Evolutionary conservation across 2,113 vertebrate genomes (phyloP), one percentile per base, ranked within the genome.

Genomic region (Scortum barcoo): DNA sequence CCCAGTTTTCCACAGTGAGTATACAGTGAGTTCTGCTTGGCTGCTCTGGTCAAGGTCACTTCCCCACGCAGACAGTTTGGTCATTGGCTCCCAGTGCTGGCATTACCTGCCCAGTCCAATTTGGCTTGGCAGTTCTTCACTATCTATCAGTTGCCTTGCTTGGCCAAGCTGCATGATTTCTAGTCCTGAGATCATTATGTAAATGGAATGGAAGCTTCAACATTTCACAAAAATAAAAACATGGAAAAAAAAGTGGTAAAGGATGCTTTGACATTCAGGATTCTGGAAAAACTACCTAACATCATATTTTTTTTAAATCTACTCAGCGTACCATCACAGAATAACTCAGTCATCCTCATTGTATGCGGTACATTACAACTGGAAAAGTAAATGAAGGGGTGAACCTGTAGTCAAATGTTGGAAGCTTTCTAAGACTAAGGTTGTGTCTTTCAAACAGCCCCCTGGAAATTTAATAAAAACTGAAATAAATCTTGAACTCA

Each of bases 41-140:
- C 86, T 81, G 89, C 76, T 69, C 48, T 74, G 33, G 66, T 79
- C 72, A 90, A 91, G 85, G 88, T 92, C 84, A 84, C 67, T 62
- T 86, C 71, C 48, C 79, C 48, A 72, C 73, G 46, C 75, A 74
- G 85, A 86, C 83, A 75, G 79, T 69, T 76, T 89, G 81, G 48
- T 83, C 73, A 67, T 40, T 91, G 85, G 76, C 83, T 86, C 54
- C 57, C 58, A 85, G 38, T 54, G 6, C 66, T 80, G 83, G 79
- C 80, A 83, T 81, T 83, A 85, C 84, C 83, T 87, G 83, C 86
- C 70, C 56, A 78, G 78, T 81, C 66, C 85, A 87, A 57, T 84
- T 81, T 83, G 71, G 76, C 77, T 88, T 86, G 72, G 84, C 86
- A 53, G 13, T 72, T 69, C 46, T 61, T 71, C 28, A 17, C n/a